Conservation (phyloP, 2,797 vertebrate genomes). For the Pampus argenteus region DNA sequence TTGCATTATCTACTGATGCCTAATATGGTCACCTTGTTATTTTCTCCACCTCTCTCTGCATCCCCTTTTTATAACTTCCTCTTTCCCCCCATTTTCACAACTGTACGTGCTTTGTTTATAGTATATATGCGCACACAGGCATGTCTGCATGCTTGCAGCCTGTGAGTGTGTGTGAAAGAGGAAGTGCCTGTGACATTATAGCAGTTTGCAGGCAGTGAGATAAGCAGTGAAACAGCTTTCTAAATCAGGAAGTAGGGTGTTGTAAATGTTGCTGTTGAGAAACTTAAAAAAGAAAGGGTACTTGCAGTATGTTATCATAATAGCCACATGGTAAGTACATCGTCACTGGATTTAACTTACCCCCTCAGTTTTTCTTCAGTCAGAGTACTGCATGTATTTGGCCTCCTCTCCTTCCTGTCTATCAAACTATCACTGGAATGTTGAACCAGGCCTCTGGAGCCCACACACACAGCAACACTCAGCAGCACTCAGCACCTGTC, state of each 20-base stretch:
- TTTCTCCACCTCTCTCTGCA: slow-evolving; percentile 56
- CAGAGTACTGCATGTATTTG: slow-evolving; percentile 23
- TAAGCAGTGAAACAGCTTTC: slow-evolving; percentile 63
- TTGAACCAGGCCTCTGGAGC: slow-evolving; percentile 77
- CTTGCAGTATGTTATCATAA: slow-evolving; percentile 39
- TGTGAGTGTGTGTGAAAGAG: slow-evolving; percentile 64
- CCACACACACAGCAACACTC: slow-evolving; percentile 76
- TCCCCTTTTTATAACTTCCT: slow-evolving; percentile 68
- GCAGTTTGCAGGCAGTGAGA: slow-evolving; percentile 62
- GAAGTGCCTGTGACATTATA: slow-evolving; percentile 72
- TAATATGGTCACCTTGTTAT: slow-evolving; percentile 76
- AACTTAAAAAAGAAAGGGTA: slow-evolving; percentile 35
- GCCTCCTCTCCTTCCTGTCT: slow-evolving; percentile 58
- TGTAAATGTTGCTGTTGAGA: slow-evolving; percentile 46
- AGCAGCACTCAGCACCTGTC: slow-evolving; percentile 85
- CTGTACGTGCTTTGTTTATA: slow-evolving; percentile 25
- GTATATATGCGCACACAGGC: not conserved
- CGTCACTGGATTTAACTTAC: slow-evolving; percentile 61
- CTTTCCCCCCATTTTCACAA: slow-evolving; percentile 70
- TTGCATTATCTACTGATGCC: slow-evolving; percentile 77
- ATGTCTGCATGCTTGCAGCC: slow-evolving; percentile 6
- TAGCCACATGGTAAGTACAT: slow-evolving; percentile 29
- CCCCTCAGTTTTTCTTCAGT: slow-evolving; percentile 37
- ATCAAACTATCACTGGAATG: slow-evolving; percentile 78
- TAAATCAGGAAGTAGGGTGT: slow-evolving; percentile 75